Evolutionary conservation across 2,113 vertebrate species (phyloP), one percentile per base, ranked within the genome.

Genomic region (Anarrhichthys ocellatus): DNA sequence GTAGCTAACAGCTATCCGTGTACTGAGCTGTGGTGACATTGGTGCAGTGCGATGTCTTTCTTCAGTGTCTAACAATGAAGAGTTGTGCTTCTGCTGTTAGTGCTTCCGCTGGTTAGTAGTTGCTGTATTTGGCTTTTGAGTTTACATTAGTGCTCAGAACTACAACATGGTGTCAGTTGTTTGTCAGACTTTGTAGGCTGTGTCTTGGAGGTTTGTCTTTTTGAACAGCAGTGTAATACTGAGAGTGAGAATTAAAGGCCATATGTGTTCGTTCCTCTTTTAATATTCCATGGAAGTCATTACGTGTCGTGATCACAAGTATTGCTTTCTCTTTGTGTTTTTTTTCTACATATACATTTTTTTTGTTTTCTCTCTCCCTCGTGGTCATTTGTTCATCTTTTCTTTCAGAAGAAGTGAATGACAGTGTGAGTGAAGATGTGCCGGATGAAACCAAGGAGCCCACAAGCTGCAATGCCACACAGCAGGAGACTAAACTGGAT

Each of bases 401-500:
- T 36, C 64, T 76, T 73, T 29, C 79, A 91, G 90, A 84, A 69
- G 88, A 93, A 32, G 71, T 73, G 61, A 89, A 75, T 66, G 70
- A 76, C 50, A 27, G 50, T 38, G 38, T 87, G 17, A 76, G 58
- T 66, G 88, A 86, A 62, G 87, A 78, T 15, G 70, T 61, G 10
- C 50, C 69, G 5, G 32, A 9, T 78, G 67, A 74, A 61, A 54
- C 11, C 29, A 65, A 83, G 8, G 74, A 74, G 40, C 38, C 76
- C 13, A 29, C 61, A 63, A 65, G 29, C n/a, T 38, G 74, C 61
- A 48, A 82, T 56, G 62, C 68, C 34, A 64, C 54, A 24, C 59
- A 85, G 42, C 72, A 79, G 58, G 89, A 92, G 34, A 36, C 69
- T 13, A 61, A 87, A n/a, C 66, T 71, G 52, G 91, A 91, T 5